A percentile compares a stretch with the other conserved stretches of the same genome.
phyloP scores from a whole-genome alignment of 2,888 invertebrate species.

The Gortyna flavago region DNA sequence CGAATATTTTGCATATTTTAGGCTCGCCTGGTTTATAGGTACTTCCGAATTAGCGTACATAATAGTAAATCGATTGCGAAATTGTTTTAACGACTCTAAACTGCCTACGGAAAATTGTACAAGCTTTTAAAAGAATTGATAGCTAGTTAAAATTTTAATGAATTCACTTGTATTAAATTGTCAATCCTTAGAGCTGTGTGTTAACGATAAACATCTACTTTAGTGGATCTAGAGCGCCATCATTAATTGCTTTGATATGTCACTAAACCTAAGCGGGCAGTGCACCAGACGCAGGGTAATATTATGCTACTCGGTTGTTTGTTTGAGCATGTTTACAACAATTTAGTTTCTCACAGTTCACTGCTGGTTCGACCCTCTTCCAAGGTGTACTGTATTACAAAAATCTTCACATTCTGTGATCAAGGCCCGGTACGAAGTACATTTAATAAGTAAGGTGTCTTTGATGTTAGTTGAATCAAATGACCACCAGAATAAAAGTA shows the following conservation, averaged over 20 bases:
- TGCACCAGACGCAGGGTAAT: constrained; percentile 5
- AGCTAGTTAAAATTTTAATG: constrained; percentile 27
- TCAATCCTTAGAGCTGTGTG: constrained; percentile 11
- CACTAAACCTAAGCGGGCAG: constrained; percentile 12
- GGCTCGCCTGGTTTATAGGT: constrained; percentile 56
- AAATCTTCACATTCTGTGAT: background rate
- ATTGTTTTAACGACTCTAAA: constrained; percentile 37
- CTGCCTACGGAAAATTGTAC: constrained; percentile 46
- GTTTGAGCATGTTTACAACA: background rate
- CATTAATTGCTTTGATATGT: constrained; percentile 48
- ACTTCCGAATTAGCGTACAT: constrained; percentile 56
- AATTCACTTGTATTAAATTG: constrained; percentile 44
- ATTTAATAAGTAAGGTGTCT: background rate
- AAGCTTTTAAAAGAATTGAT: constrained; percentile 39
- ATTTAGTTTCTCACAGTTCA: background rate
- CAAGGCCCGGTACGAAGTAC: background rate
- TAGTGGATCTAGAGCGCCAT: constrained; percentile 29
- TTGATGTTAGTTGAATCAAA: background rate
- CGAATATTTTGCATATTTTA: constrained; percentile 63
- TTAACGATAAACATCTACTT: constrained; percentile 34
- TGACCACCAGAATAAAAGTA: background rate
- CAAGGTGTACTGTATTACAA: too few species aligned
- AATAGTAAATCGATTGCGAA: constrained; percentile 59
- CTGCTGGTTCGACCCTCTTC: background rate
- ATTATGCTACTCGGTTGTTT: background rate